Percentiles rank a stretch among this genome's conserved stretches.
These are phyloP conservation scores for Ornithoptera priamus DNA, from an alignment of 2,888 invertebrate species.

Conservation along the genomic window DNA sequence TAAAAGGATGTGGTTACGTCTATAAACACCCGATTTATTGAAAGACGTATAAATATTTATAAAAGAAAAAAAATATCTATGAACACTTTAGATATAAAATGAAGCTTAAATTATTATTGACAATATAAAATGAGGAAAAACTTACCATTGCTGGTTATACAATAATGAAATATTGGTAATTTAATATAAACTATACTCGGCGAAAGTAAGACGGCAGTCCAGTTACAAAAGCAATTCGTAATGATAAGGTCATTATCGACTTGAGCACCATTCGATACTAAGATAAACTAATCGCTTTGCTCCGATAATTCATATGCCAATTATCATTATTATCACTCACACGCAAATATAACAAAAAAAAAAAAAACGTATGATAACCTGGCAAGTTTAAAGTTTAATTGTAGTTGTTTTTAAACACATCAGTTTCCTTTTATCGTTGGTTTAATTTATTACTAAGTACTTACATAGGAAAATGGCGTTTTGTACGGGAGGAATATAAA, in stretches of 20 bases:
- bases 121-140: background rate
- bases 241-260: constrained; percentile 44
- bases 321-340: constrained; percentile 12
- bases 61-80: too few species aligned
- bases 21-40: constrained; percentile 13
- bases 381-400: too few species aligned
- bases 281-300: constrained; percentile 53
- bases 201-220: constrained; percentile 42
- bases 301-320: constrained; percentile 29
- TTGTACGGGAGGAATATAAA: too few species aligned
- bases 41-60: too few species aligned
- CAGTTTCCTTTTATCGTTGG: too few species aligned
- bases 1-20: constrained; percentile 17
- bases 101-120: too few species aligned
- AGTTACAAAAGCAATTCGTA: constrained; percentile 54
- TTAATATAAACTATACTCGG: constrained; percentile 10
- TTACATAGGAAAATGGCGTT: too few species aligned
- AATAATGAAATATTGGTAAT: constrained; percentile 3
- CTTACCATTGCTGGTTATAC: constrained; percentile 18
- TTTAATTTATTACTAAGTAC: too few species aligned
- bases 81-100: too few species aligned
- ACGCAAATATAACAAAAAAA: too few species aligned
- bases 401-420: too few species aligned
- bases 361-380: too few species aligned
- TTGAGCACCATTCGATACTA: constrained; percentile 50